Evolutionary conservation across 2,113 vertebrate species (phyloP).

Genomic region (Colius striatus): DNA sequence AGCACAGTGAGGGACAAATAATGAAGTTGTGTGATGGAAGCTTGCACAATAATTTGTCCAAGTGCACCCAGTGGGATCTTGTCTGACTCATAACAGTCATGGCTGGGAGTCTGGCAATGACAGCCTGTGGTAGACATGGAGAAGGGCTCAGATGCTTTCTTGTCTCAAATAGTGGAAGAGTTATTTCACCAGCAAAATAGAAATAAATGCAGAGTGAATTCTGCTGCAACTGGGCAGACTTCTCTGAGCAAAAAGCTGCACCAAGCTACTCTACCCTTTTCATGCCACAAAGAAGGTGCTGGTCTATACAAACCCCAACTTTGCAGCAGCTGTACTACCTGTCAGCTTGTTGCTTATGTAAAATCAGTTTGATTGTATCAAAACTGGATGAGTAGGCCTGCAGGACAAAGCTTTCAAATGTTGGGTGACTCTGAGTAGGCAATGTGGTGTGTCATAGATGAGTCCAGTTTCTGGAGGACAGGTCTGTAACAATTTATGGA

Average conservation of each 20-base stretch:
- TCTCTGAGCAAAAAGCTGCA: neutral
- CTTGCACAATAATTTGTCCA: neutral
- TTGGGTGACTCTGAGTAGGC: neutral
- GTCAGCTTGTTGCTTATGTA: neutral
- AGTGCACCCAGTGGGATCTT: neutral
- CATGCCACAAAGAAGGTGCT: neutral
- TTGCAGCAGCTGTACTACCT: neutral
- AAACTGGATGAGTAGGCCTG: neutral
- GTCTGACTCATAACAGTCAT: rapidly evolving
- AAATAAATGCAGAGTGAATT: neutral
- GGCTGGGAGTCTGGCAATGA: neutral
- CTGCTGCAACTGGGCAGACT: neutral
- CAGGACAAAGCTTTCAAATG: neutral
- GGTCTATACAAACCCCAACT: neutral
- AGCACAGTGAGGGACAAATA: neutral
- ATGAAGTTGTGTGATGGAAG: neutral
- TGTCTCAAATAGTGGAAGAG: neutral
- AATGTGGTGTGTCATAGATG: neutral
- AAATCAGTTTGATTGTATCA: neutral
- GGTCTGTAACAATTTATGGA: neutral
- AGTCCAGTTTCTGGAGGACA: neutral
- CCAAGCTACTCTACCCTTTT: neutral
- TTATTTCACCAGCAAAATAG: neutral
- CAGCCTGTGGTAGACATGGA: neutral
- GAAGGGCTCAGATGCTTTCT: neutral